Conservation (phyloP, 2,888 invertebrate genomes). For the Torymus tubicola region DNA sequence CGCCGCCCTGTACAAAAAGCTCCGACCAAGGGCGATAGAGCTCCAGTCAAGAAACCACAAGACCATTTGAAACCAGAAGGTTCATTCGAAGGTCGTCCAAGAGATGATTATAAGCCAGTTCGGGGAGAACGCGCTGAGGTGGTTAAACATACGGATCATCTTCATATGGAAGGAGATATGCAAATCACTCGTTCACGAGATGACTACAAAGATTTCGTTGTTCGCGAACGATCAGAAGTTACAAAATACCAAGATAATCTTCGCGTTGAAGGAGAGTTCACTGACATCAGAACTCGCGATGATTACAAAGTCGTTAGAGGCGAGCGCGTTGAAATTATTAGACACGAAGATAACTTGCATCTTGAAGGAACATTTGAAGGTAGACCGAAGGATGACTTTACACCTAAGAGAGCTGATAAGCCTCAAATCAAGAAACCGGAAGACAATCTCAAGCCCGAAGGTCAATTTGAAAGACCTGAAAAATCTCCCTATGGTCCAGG, state of each 20-base stretch:
- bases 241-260: constrained; percentile 76
- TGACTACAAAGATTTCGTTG: constrained; percentile 58
- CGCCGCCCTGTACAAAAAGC: constrained; percentile 74
- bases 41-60: constrained; percentile 66
- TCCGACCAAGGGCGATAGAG: constrained; percentile 70
- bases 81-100: constrained; percentile 68
- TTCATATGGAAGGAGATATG: constrained; percentile 77
- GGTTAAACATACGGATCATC: constrained; percentile 77
- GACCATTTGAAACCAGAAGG: constrained; percentile 72
- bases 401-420: constrained; percentile 68
- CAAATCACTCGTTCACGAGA: constrained; percentile 78
- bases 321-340: constrained; percentile 77
- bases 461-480: constrained; percentile 26
- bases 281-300: constrained; percentile 75
- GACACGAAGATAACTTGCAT: constrained; percentile 74
- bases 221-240: constrained; percentile 77
- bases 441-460: constrained; percentile 74
- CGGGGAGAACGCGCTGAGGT: constrained; percentile 75
- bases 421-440: constrained; percentile 70
- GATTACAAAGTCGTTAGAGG: constrained; percentile 79
- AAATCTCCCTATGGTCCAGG: constrained; percentile 73
- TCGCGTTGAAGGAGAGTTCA: constrained; percentile 80
- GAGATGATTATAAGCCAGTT: constrained; percentile 76
- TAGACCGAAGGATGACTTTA: constrained; percentile 66
- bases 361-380: constrained; percentile 63